These are phyloP conservation scores for Hylia prasina DNA, from an alignment of 2,113 vertebrate species.

Conservation along the genomic window DNA sequence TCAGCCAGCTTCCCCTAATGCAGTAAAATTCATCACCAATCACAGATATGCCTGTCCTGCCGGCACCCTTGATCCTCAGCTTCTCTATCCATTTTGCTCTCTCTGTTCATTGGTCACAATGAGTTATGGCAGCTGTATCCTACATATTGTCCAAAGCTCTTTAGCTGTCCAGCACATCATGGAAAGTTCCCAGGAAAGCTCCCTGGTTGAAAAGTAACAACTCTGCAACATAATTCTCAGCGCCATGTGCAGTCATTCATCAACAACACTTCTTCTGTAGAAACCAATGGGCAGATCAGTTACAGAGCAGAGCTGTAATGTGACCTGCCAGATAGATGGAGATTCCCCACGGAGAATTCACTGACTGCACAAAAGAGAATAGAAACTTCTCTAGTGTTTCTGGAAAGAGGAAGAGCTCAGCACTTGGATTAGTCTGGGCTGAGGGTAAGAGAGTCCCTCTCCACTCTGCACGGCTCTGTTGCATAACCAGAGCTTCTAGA, in stretches of 20 bases:
- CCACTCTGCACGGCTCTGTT: not conserved
- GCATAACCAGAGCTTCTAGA: not conserved
- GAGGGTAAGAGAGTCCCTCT: constrained; percentile 15
- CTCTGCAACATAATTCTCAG: constrained; percentile 54
- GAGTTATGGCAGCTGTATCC: constrained; percentile 46
- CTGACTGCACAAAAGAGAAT: constrained; percentile 32
- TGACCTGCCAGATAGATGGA: constrained; percentile 61
- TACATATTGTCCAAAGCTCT: constrained; percentile 35
- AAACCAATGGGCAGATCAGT: constrained; percentile 53
- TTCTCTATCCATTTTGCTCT: constrained; percentile 25
- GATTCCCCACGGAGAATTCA: constrained; percentile 16
- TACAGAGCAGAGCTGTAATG: constrained; percentile 56
- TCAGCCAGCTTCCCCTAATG: not conserved
- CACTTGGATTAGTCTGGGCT: not conserved
- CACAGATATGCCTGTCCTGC: not conserved
- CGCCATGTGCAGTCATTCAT: constrained; percentile 67
- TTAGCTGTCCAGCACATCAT: constrained; percentile 17
- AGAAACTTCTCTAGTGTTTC: constrained; percentile 43
- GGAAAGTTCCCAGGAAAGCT: constrained; percentile 61
- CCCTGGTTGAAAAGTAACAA: constrained; percentile 61
- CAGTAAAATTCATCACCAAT: constrained; percentile 36
- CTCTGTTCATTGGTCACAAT: constrained; percentile 32
- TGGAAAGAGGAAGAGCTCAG: constrained; percentile 1
- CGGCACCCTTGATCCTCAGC: constrained; percentile 47
- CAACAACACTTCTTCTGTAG: constrained; percentile 54